These are phyloP conservation scores for Polypterus bichir DNA, from an alignment of 2,113 vertebrate species.

Conservation along the genomic window DNA sequence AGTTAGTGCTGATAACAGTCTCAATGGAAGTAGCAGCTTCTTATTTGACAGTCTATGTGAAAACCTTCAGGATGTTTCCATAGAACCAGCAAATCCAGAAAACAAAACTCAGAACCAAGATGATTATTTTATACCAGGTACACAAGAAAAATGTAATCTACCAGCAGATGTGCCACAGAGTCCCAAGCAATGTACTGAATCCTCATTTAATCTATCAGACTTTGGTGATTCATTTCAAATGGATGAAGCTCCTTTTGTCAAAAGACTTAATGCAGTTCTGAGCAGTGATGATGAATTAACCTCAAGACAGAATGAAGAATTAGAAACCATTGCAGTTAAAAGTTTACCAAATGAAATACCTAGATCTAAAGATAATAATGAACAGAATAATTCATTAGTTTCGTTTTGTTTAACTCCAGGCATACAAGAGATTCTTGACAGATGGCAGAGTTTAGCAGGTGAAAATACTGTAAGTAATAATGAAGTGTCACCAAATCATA, in stretches of 20 bases:
- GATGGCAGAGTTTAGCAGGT: slow-evolving; percentile 57
- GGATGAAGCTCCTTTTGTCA: slow-evolving; percentile 47
- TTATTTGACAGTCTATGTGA: slow-evolving; percentile 79
- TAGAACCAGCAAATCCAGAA: slow-evolving; percentile 25
- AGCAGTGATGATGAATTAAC: slow-evolving; percentile 13
- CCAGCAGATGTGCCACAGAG: slow-evolving; percentile 21
- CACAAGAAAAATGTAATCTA: slow-evolving; percentile 1
- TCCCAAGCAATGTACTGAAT: slow-evolving; percentile 50
- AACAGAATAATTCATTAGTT: slow-evolving; percentile 1
- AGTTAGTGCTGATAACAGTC: slow-evolving; percentile 40
- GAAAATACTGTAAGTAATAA: slow-evolving; percentile 18
- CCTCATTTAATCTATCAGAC: slow-evolving; percentile 65
- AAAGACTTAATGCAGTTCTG: slow-evolving; percentile 30
- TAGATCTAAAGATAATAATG: slow-evolving; percentile 3
- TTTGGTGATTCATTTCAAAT: slow-evolving; percentile 59
- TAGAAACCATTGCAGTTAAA: slow-evolving; percentile 6
- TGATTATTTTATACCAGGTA: neutral
- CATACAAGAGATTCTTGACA: slow-evolving; percentile 72
- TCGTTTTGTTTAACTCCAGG: slow-evolving; percentile 66
- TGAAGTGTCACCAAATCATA: slow-evolving; percentile 9
- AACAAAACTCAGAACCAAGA: slow-evolving; percentile 14
- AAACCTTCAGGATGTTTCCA: slow-evolving; percentile 38
- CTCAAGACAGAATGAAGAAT: neutral
- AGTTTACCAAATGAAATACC: slow-evolving; percentile 12
- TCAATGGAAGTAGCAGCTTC: slow-evolving; percentile 74